A percentile compares a stretch with the other conserved stretches of the same genome.
Evolutionary conservation across 2,113 vertebrate genomes (phyloP).

Genomic region (Chionodraco myersi): DNA sequence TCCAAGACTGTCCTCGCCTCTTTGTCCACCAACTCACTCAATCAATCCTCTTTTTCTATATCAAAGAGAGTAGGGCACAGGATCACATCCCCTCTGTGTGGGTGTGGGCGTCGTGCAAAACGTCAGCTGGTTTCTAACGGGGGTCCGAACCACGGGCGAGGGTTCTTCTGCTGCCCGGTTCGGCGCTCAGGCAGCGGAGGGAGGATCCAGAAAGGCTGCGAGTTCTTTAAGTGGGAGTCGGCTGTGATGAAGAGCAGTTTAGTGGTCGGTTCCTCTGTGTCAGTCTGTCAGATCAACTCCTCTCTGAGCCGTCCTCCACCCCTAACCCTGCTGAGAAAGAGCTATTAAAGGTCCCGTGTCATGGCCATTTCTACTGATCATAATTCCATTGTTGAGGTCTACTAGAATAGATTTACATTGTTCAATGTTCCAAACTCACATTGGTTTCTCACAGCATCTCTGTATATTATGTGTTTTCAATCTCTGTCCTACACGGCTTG

Average conservation of each 20-base stretch:
- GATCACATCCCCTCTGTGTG: conserved; percentile 89
- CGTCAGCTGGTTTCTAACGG: conserved; percentile 88
- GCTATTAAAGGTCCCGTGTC: conserved; percentile 31
- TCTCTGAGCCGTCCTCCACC: conserved; percentile 24
- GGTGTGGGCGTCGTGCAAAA: conserved; percentile 89
- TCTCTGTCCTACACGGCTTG: too few relatives aligned
- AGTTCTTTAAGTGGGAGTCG: conserved; percentile 94
- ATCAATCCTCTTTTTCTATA: conserved; percentile 53
- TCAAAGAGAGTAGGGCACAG: conserved; percentile 60
- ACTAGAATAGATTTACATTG: too few relatives aligned
- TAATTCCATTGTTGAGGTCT: too few relatives aligned
- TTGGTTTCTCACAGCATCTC: too few relatives aligned
- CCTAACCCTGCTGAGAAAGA: conserved; percentile 59
- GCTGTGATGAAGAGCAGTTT: conserved; percentile 79
- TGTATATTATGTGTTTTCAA: too few relatives aligned
- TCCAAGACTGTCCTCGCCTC: conserved; percentile 41
- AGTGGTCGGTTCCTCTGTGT: conserved; percentile 28
- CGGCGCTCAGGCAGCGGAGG: conserved; percentile 76
- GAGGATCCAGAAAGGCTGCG: conserved; percentile 80
- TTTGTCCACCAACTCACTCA: conserved; percentile 42
- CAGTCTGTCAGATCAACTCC: conserved; percentile 39
- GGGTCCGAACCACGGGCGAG: conserved; percentile 91
- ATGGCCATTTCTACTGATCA: too few relatives aligned
- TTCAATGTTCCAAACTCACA: too few relatives aligned
- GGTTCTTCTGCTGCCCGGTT: conserved; percentile 89